Percentiles rank a stretch among this genome's conserved stretches.
Conservation (phyloP, 2,797 vertebrate species). For the Myotis myotis region DNA sequence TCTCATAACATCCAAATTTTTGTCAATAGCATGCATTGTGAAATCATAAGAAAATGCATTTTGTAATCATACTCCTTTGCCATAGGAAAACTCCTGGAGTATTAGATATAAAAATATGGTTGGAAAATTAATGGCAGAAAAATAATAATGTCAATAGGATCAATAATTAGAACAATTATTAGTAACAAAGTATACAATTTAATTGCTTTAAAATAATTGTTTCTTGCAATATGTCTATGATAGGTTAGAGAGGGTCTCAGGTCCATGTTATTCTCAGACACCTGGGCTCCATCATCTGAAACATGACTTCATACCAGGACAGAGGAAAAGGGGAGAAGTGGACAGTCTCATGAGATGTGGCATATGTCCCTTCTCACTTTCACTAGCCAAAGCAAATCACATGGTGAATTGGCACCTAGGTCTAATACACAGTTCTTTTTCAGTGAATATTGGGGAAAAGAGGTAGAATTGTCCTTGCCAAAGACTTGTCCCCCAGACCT, state of each 20-base stretch:
- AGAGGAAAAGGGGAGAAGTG: neutral
- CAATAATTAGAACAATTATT: neutral
- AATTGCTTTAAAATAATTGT: neutral
- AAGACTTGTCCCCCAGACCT: neutral
- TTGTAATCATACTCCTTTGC: neutral
- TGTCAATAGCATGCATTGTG: neutral
- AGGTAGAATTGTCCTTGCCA: neutral
- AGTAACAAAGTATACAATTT: neutral
- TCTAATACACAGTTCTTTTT: neutral
- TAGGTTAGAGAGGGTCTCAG: neutral
- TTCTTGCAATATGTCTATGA: neutral
- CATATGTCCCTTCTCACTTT: neutral
- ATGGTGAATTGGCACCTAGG: neutral
- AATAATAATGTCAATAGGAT: neutral
- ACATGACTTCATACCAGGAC: neutral
- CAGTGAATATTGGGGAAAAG: neutral
- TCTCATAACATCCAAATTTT: neutral
- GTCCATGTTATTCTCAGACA: neutral
- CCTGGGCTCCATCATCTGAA: neutral
- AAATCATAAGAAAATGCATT: conserved; percentile 1
- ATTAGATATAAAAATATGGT: neutral
- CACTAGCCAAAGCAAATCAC: neutral
- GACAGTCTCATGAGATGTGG: neutral
- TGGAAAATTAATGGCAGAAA: neutral
- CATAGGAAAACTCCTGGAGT: neutral